These are phyloP conservation scores for zebrafish (Danio rerio) DNA, from an alignment of 2,113 vertebrate genomes.

Conservation along the genomic window GRCz12tu NC_133189.1:46886001-46886500, in stretches of 20 bases:
- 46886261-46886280: conserved; percentile 58
- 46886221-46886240: conserved; percentile 67
- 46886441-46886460: conserved; percentile 27
- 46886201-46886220: conserved; percentile 40
- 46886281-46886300: conserved; percentile 70
- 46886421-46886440: conserved; percentile 1
- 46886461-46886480: not conserved
- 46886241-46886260: conserved; percentile 64
- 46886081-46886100: conserved; percentile 13
- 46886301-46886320: conserved; percentile 59
- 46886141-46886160: conserved; percentile 35
- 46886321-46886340: conserved; percentile 65
- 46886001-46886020: not conserved
- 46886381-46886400: conserved; percentile 59
- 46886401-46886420: conserved; percentile 1
- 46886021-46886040: not conserved
- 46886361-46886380: conserved; percentile 57
- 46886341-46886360: conserved; percentile 63
- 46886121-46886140: conserved; percentile 51
- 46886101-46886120: conserved; percentile 32
- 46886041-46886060: not conserved
- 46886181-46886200: conserved; percentile 28
- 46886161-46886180: conserved; percentile 11
- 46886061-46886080: conserved; percentile 3
- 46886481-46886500: not conserved